phyloP scores from a whole-genome alignment of 2,888 invertebrate species.

The Herminia tarsipennalis region DNA sequence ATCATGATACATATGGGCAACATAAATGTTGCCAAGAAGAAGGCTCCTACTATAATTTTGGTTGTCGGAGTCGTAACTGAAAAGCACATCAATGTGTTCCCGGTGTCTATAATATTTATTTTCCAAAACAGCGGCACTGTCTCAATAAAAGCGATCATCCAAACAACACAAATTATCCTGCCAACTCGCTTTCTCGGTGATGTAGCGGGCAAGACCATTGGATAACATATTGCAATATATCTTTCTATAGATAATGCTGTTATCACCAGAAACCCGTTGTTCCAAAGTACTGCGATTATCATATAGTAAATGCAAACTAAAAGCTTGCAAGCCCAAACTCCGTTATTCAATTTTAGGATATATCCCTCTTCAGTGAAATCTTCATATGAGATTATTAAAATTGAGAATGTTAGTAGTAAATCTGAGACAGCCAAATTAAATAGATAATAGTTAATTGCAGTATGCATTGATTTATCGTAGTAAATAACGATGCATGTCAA shows the following conservation, averaged over 20 bases:
- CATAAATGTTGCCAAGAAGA: conserved; percentile 38
- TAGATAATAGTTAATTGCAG: conserved; percentile 72
- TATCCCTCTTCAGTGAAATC: conserved; percentile 20
- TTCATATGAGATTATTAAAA: conserved; percentile 52
- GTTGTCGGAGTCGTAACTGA: conserved; percentile 14
- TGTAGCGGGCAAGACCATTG: conserved; percentile 34
- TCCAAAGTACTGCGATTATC: conserved; percentile 37
- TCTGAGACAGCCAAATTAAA: conserved; percentile 74
- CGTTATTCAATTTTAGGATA: conserved; percentile 18
- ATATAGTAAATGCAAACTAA: conserved; percentile 36
- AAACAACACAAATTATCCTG: conserved; percentile 37
- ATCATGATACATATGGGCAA: conserved; percentile 45
- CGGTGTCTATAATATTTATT: conserved; percentile 34
- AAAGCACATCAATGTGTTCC: conserved; percentile 35
- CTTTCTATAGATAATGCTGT: conserved; percentile 44
- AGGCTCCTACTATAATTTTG: conserved; percentile 28
- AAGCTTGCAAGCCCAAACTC: conserved; percentile 33
- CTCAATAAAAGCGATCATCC: conserved; percentile 45
- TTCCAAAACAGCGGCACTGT: conserved; percentile 40
- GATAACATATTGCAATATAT: conserved; percentile 45
- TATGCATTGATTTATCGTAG: conserved; percentile 70
- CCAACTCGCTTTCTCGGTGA: conserved; percentile 34
- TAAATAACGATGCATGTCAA: conserved; percentile 74
- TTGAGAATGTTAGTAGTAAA: conserved; percentile 63
- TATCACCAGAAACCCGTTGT: conserved; percentile 43